phyloP scores from a whole-genome alignment of 2,797 vertebrate genomes.

The Nyctibius grandis region DNA sequence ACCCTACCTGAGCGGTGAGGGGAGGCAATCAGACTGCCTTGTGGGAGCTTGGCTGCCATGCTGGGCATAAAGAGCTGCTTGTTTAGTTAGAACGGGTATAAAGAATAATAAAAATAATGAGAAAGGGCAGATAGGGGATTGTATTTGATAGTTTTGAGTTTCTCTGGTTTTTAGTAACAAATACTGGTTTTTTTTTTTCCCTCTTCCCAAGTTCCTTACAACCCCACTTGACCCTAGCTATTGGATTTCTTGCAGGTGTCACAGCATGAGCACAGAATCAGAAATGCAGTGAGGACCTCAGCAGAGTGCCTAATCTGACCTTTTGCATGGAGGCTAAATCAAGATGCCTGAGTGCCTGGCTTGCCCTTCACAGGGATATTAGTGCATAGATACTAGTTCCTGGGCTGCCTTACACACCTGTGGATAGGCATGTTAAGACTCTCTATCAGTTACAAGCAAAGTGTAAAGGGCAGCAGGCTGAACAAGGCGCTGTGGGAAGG shows the following conservation, averaged over 20 bases:
- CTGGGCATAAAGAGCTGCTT: not conserved
- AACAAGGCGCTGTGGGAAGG: not conserved
- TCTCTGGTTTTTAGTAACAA: not conserved
- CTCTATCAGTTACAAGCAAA: not conserved
- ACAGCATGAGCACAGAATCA: not conserved
- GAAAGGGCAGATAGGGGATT: not conserved
- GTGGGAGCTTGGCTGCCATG: not conserved
- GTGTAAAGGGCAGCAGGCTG: slow-evolving; percentile 3
- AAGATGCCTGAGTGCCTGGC: not conserved
- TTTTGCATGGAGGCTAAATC: slow-evolving; percentile 13
- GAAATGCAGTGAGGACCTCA: not conserved
- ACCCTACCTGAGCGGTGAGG: not conserved
- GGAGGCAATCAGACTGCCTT: fast-evolving
- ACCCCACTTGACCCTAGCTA: not conserved
- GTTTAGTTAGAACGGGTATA: not conserved
- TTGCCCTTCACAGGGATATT: not conserved
- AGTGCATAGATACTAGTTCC: not conserved
- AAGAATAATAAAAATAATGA: not conserved
- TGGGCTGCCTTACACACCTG: not conserved
- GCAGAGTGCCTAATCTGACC: slow-evolving; percentile 22
- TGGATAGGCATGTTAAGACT: not conserved
- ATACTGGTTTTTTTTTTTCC: not conserved
- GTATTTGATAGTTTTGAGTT: not conserved
- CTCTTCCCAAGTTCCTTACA: not conserved
- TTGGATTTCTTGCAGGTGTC: not conserved